A percentile compares a stretch with the other conserved stretches of the same genome.
Evolutionary conservation across 2,797 vertebrate genomes (phyloP).

Genomic region (Macropus fuliginosus): DNA sequence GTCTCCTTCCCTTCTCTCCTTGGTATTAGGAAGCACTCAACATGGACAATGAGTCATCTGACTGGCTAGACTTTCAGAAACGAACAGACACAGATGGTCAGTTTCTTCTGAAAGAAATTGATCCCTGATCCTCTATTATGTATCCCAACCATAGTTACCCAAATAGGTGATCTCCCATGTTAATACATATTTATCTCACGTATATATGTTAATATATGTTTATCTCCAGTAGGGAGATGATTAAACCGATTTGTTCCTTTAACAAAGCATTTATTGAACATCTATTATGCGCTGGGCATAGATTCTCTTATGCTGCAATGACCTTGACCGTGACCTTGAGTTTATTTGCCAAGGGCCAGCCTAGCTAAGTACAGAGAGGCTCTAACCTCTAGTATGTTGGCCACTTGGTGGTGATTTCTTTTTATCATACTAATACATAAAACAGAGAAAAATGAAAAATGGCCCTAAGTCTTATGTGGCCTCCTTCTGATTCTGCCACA

Average conservation of each 20-base stretch:
- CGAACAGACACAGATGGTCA: not conserved
- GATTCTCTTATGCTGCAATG: not conserved
- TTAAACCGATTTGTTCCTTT: not conserved
- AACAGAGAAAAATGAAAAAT: not conserved
- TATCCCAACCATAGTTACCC: not conserved
- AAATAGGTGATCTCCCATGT: not conserved
- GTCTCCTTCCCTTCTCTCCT: not conserved
- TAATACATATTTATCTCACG: not conserved
- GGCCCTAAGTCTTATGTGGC: not conserved
- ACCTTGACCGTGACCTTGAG: not conserved
- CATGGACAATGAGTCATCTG: not conserved
- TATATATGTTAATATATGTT: not conserved
- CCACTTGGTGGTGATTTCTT: not conserved
- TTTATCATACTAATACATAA: not conserved
- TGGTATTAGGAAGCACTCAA: not conserved
- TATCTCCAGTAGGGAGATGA: not conserved
- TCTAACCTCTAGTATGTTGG: not conserved
- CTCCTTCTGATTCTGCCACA: not conserved
- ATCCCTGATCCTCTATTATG: not conserved
- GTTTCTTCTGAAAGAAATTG: not conserved
- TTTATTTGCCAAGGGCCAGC: not conserved
- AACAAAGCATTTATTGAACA: not conserved
- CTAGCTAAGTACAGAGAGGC: not conserved
- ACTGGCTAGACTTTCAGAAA: not conserved
- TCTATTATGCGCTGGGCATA: not conserved